Conservation (phyloP, 2,888 invertebrate species). For the Sarcophaga variegata region DNA sequence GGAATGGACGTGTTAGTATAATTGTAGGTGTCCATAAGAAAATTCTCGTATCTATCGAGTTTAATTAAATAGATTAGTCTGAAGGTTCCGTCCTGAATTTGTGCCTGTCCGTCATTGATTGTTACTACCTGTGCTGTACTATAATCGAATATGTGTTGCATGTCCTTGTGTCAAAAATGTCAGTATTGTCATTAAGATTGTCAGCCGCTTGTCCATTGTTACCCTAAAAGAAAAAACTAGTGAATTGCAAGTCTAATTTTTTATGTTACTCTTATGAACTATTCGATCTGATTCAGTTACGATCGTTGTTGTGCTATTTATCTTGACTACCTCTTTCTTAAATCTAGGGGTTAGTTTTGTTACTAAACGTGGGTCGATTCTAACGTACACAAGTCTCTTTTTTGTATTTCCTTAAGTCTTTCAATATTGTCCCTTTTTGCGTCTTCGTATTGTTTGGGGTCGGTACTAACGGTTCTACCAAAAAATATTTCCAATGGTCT, state of each 20-base stretch:
- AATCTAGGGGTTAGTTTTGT: conserved; percentile 12
- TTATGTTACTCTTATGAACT: conserved; percentile 35
- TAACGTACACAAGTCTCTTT: conserved; percentile 12
- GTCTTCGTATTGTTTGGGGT: too few species aligned
- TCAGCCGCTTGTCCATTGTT: too few species aligned
- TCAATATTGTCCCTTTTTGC: not conserved
- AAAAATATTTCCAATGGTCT: not conserved
- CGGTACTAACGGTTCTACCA: not conserved
- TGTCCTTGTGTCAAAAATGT: conserved; percentile 3
- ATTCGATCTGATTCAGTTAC: not conserved
- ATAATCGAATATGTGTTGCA: conserved; percentile 5
- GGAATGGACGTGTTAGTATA: too few species aligned
- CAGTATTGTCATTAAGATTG: too few species aligned
- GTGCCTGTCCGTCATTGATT: not conserved
- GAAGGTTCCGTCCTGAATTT: conserved; percentile 4
- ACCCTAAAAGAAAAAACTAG: not conserved
- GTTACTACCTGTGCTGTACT: conserved; percentile 11
- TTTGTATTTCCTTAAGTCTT: not conserved
- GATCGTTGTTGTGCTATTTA: not conserved
- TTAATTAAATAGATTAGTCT: not conserved
- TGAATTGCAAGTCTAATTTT: conserved; percentile 6
- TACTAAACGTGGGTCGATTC: not conserved
- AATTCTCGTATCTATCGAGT: too few species aligned
- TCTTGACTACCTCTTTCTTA: not conserved
- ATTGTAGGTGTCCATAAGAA: not conserved